phyloP scores from a whole-genome alignment of 2,888 invertebrate species.

The Drosophila bunnanda region DNA sequence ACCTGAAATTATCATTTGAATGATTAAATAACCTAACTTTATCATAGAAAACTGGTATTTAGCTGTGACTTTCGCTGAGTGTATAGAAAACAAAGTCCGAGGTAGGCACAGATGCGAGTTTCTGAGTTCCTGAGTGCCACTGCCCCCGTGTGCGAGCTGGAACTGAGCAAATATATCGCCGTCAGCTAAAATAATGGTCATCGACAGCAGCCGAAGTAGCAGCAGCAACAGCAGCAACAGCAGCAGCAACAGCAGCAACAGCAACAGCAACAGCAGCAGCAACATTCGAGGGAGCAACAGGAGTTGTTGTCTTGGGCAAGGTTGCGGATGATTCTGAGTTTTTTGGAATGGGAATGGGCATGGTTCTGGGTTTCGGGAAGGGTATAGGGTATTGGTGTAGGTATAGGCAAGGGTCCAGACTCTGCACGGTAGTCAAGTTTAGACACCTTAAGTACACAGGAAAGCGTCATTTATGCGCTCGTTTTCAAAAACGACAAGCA shows the following conservation, averaged over 20 bases:
- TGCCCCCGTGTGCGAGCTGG: slow-evolving; percentile 46
- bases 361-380: slow-evolving; percentile 23
- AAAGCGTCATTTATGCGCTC: slow-evolving; percentile 78
- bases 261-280: slow-evolving; percentile 6
- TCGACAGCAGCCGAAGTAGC: slow-evolving; percentile 61
- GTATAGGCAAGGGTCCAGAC: slow-evolving; percentile 11
- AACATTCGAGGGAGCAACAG: slow-evolving; percentile 3
- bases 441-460: slow-evolving; percentile 81
- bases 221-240: slow-evolving; percentile 6
- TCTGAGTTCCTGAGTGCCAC: slow-evolving; percentile 30
- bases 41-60: background rate
- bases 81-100: slow-evolving; percentile 5
- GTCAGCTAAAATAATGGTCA: slow-evolving; percentile 73
- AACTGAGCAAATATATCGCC: slow-evolving; percentile 56
- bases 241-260: background rate
- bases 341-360: slow-evolving; percentile 20
- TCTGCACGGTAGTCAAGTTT: slow-evolving; percentile 77
- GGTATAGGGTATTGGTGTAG: slow-evolving; percentile 8
- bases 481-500: slow-evolving; percentile 71
- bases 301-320: slow-evolving; percentile 69
- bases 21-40: background rate
- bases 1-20: background rate
- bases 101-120: slow-evolving; percentile 41
- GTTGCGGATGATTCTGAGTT: slow-evolving; percentile 61
- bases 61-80: slow-evolving; percentile 14